A percentile compares a stretch with the other conserved stretches of the same genome.
These are phyloP conservation scores for Phrynocephalus guinanensis DNA, from an alignment of 2,797 vertebrate species.

Conservation along the genomic window DNA sequence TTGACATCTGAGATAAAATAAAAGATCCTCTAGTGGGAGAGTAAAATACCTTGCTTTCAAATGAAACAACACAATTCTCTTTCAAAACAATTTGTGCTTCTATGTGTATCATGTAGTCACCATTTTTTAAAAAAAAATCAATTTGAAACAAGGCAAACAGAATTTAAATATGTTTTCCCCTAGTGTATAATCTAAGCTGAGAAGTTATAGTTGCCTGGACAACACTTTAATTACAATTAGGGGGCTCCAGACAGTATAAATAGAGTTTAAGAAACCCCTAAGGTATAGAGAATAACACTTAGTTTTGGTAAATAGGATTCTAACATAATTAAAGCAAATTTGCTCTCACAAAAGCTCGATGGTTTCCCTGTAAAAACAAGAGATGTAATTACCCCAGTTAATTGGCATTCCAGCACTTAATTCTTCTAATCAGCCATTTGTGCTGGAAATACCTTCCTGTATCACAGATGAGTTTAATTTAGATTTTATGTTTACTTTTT, in stretches of 20 bases:
- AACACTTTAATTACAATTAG: conserved; percentile 35
- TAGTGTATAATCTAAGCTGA: neutral
- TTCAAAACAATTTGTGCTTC: no score
- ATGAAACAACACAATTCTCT: no score
- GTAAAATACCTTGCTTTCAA: no score
- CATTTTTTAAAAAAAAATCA: no score
- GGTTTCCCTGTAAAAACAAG: conserved; percentile 32
- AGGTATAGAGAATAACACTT: conserved; percentile 2
- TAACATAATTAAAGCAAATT: conserved; percentile 29
- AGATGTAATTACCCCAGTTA: conserved; percentile 7
- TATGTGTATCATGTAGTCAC: no score
- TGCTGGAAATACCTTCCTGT: conserved; percentile 39
- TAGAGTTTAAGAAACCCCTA: conserved; percentile 25
- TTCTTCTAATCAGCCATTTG: conserved; percentile 33
- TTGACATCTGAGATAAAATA: no score
- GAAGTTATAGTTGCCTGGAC: conserved; percentile 2
- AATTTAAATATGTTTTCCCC: no score
- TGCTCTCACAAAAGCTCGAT: conserved; percentile 33
- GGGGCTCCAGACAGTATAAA: conserved; percentile 3
- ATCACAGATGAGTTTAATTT: conserved; percentile 44
- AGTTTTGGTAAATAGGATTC: conserved; percentile 24
- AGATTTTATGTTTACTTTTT: conserved; percentile 52
- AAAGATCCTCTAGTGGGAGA: no score
- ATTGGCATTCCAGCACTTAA: conserved; percentile 32
- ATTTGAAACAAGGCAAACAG: no score